These are phyloP conservation scores for Bos javanicus DNA, from an alignment of 2,113 vertebrate genomes.

Conservation along the genomic window DNA sequence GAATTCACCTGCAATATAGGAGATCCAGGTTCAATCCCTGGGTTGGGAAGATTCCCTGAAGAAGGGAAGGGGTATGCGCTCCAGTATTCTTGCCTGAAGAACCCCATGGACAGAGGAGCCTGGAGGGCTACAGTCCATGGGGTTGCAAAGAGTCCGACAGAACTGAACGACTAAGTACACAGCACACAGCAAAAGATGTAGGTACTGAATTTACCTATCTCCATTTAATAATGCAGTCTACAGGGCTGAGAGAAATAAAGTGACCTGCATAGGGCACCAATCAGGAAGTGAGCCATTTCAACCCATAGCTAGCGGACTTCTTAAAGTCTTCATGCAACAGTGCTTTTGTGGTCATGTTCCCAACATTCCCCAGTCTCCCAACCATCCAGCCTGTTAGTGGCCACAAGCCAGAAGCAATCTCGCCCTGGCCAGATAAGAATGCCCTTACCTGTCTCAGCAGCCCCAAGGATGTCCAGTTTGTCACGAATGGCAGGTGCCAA, in stretches of 20 bases:
- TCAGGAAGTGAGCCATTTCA: neutral
- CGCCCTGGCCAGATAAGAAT: neutral
- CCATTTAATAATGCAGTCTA: neutral
- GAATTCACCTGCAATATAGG: neutral
- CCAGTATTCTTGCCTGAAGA: neutral
- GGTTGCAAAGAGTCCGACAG: neutral
- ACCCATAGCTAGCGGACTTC: neutral
- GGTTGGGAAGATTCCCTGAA: neutral
- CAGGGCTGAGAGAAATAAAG: neutral
- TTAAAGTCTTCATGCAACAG: neutral
- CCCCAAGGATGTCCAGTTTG: slow-evolving; percentile 92
- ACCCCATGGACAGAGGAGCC: neutral
- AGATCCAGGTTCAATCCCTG: neutral
- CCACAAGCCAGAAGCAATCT: neutral
- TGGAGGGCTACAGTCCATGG: neutral
- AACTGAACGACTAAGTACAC: neutral
- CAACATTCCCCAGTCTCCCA: neutral
- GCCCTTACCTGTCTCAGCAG: slow-evolving; percentile 94
- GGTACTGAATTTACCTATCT: neutral
- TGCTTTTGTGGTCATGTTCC: neutral
- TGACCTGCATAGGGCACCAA: neutral
- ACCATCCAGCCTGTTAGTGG: neutral
- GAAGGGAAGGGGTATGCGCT: neutral
- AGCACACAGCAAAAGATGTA: neutral
- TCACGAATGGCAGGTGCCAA: slow-evolving; percentile 95